Evolutionary conservation across 2,888 invertebrate genomes (phyloP), one percentile per base, ranked within the genome.

Genomic region (Achlya flavicornis): DNA sequence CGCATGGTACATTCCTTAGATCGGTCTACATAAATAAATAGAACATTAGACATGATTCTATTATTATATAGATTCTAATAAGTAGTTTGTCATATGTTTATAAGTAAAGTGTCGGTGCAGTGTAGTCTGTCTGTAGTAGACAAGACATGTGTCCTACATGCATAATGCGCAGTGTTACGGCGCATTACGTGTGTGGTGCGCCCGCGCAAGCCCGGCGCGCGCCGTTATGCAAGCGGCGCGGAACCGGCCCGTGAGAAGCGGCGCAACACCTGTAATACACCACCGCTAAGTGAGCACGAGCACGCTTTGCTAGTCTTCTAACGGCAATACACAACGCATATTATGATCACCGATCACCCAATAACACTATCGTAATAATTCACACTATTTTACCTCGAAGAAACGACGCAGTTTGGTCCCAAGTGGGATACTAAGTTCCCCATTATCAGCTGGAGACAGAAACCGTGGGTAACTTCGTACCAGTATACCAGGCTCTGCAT

Each of bases 81-180:
- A 4, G 43, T 43, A 14, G n/a, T 41, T 41, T 5, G 2, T 6
- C 35, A 7, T 6, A 41, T 8, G 26, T 26, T 43, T 43, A 43
- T 7, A 10, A 0, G 3, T 10, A 43, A 53, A 10, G n/a, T 7
- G 12, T 53, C 2, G 53, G 53, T 19, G 53, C 19, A 10, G 10
- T n/a, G 6, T 7, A n/a, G 19, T 19, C 53, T 7, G 19, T 19
- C 53, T 7, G 53, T 19, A 53, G 53, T 53, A 53, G 16, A 59
- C 60, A 63, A 60, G 63, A 70, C 82, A 83, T 81, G 85, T 85
- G 91, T 81, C 90, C 90, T 88, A 92, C 87, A 92, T 92, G 87
- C 88, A 88, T 90, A 92, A 90, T 89, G 82, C 78, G 81, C 76
- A 78, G 78, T 86, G 86, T 92, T 91, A 91, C 91, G 85, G 86